Base-by-base conservation (phyloP, 35 echinoderm and acorn worm genomes). In the Lytechinus variegatus region DNA sequence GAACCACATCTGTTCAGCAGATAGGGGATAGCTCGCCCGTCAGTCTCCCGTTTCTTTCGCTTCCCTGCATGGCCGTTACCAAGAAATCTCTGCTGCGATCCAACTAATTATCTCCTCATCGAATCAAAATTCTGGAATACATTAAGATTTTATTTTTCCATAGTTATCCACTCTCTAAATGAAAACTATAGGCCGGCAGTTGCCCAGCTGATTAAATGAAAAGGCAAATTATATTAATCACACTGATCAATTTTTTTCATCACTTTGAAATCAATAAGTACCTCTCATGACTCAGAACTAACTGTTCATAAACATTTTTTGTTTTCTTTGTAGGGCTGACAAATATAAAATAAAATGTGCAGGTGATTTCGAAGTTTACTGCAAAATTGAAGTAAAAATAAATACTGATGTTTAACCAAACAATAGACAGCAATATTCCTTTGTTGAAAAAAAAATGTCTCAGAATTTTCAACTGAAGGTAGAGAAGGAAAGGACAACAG, bases 11-110 rank as follows among this genome's bases (percentile, higher is more conserved):
- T 89, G 87, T 89, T 89, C 87, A 89, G 52, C 87, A 89, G 87
- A 89, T 89, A 89, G 52, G 9, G 52, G 87, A 89, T 89, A 89
- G 27, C 87, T 52, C 52, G 28, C 52, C 87, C 87, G 87, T 89
- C 87, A 89, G 87, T 52, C 28, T 33, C 87, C 87, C 52, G 10
- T 53, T 89, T 89, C 27, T 9, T 29, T 53, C 87, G 87, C 87
- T 53, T 89, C 87, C 87, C 87, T 44, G 87, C 87, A 53, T 89
- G 87, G 87, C 19, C 52, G 28, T 89, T 89, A 89, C 87, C 28
- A 53, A 29, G 87, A 89, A 89, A 89, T 89, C 87, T 89, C 87
- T 89, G 87, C 61, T 71, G 61, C 61, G 61, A 71, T 71, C 61
- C 61, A 71, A 71, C 61, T 71, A 71, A 71, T 71, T 71, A 71